Evolutionary conservation across 2,888 invertebrate species (phyloP), one percentile per base, ranked within the genome.

Genomic region (Amitus sp.): DNA sequence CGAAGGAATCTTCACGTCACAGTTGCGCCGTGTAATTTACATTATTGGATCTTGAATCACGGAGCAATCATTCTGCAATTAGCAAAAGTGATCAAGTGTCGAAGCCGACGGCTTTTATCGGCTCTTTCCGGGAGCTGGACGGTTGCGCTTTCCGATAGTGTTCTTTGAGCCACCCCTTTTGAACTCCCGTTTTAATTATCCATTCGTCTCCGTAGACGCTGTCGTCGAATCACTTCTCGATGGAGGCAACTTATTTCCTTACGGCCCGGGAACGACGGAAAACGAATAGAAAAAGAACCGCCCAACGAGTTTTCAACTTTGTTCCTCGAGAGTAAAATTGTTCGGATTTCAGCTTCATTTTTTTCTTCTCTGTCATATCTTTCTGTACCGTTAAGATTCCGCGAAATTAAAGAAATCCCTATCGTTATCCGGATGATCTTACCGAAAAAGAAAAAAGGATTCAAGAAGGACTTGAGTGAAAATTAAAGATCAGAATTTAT

Each of bases 1-100:
- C n/a, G n/a, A n/a, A n/a, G n/a, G n/a, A n/a, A n/a, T n/a, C n/a
- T n/a, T n/a, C n/a, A n/a, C n/a, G n/a, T n/a, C n/a, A n/a, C n/a
- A n/a, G n/a, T n/a, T 58, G 51, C 43, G 48, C 57, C 58, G 65
- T 42, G 54, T 70, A 67, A 75, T 73, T 69, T 76, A 76, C 72
- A 77, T 77, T 78, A 78, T 78, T 76, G 77, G 77, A 78, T 77
- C 75, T 77, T 77, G 73, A 73, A 71, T 76, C 74, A 68, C 60
- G 67, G 71, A 73, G 75, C 75, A 76, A 78, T 78, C 76, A 74
- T 76, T 76, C 72, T 71, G 74, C 78, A 78, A 78, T 78, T 78
- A 78, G 76, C 75, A 75, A 72, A 75, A 74, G 77, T 77, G 77
- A 78, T 78, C 76, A 77, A 78, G 76, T 76, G 74, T 68, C 64